Evolutionary conservation across 2,888 invertebrate genomes (phyloP), one percentile per base, ranked within the genome.

Genomic region (Andrena hattorfiana): DNA sequence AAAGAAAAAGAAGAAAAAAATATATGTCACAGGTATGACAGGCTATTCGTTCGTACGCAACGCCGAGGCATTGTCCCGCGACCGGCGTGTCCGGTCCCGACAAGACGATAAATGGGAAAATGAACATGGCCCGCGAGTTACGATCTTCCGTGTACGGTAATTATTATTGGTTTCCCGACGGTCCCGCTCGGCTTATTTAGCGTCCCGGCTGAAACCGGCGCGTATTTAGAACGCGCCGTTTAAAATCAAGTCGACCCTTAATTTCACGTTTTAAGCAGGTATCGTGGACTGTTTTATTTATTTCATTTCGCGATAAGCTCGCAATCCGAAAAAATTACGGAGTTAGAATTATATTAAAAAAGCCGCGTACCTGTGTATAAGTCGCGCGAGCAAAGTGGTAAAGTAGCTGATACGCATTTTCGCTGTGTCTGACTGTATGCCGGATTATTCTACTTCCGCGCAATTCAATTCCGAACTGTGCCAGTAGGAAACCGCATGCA

Each of bases 11-110:
- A 10, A 2, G 8, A 4, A 0, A 16, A 70, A 79, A 67, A 84
- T 86, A 79, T 81, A 73, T 85, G 85, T 87, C 85, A 81, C 71
- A 56, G 75, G 72, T 84, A 83, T 83, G 87, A 83, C 87, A 86
- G 76, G 78, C 86, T 75, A 79, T 86, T 85, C 83, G 77, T 81
- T 85, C 63, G 64, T 85, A 73, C 77, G 83, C 73, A 75, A 73
- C 73, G 76, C 56, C 83, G 64, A 67, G 73, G 71, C 67, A 83
- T 86, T 85, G 81, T 84, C 74, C 82, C 32, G 77, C 48, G 76
- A 42, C 51, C 35, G 23, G 59, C 69, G 75, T 54, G 71, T 60
- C 69, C 63, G 63, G 59, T 13, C 63, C 62, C 66, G 62, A 78
- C 76, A 69, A 84, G 60, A 76, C 70, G 67, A 85, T 87, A 85